phyloP scores from a whole-genome alignment of 2,888 invertebrate genomes.

The Dascillus cervinus region DNA sequence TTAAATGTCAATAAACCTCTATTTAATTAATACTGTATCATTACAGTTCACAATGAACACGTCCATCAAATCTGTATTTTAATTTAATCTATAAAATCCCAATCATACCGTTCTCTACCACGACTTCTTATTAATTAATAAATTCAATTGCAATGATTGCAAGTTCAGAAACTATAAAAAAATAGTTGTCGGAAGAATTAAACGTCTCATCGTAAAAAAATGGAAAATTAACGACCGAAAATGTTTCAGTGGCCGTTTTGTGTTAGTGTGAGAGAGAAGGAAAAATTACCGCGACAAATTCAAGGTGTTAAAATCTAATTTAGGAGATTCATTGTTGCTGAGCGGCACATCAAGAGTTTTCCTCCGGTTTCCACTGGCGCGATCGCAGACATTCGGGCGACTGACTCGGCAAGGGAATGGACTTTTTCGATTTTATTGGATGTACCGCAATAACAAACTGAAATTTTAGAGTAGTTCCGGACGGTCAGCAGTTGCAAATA shows the following conservation, averaged over 20 bases:
- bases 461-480: too few species aligned
- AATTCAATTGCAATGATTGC: slow-evolving; percentile 14
- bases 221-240: slow-evolving; percentile 28
- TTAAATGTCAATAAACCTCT: not conserved
- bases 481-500: too few species aligned
- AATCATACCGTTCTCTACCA: not conserved
- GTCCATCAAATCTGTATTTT: slow-evolving; percentile 10
- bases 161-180: slow-evolving; percentile 20
- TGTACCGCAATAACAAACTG: too few species aligned
- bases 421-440: too few species aligned
- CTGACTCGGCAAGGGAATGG: too few species aligned
- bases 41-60: slow-evolving; percentile 8
- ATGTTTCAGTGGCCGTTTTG: slow-evolving; percentile 24
- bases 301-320: slow-evolving; percentile 25
- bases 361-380: slow-evolving; percentile 7
- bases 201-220: slow-evolving; percentile 25
- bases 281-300: slow-evolving; percentile 21
- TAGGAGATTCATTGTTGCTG: slow-evolving; percentile 8
- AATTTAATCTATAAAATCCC: slow-evolving; percentile 7
- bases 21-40: slow-evolving; percentile 5
- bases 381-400: slow-evolving; percentile 25
- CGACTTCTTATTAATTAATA: slow-evolving; percentile 12
- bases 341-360: too few species aligned
- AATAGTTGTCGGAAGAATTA: too few species aligned
- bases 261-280: slow-evolving; percentile 14